Percentiles rank a stretch among this genome's conserved stretches.
Evolutionary conservation across 2,797 vertebrate genomes (phyloP).

Genomic region (Dendrocincla tyrannina): DNA sequence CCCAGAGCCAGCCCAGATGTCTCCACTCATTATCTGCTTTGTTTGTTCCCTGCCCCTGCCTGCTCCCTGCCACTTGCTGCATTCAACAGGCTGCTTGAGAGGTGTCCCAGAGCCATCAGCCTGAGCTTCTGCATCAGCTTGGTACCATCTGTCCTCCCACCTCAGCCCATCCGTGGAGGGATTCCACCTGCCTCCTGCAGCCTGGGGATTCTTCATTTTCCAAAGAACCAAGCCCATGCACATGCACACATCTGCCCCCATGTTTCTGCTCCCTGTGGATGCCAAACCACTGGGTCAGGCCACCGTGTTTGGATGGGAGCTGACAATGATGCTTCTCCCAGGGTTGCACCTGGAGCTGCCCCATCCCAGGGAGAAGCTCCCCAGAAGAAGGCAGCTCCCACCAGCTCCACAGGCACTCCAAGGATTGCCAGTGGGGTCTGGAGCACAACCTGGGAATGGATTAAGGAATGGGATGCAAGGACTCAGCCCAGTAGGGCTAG

Average conservation of each 20-base stretch:
- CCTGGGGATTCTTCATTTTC: neutral
- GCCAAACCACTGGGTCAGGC: neutral
- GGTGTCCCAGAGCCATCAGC: neutral
- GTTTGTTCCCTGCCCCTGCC: neutral
- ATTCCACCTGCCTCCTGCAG: neutral
- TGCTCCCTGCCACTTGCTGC: neutral
- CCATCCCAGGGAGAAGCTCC: neutral
- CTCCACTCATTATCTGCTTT: neutral
- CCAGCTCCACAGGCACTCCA: accelerated
- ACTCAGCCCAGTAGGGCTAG: neutral
- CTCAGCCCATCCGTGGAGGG: neutral
- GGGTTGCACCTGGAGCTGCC: neutral
- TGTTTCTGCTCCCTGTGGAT: neutral
- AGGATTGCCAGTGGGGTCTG: neutral
- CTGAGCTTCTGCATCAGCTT: neutral
- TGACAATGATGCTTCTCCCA: neutral
- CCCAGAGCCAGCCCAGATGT: neutral
- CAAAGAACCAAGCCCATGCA: neutral
- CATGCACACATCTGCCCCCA: accelerated
- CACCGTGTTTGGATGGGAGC: neutral
- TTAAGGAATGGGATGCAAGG: neutral
- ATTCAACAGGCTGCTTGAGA: neutral
- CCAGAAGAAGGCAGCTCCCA: neutral
- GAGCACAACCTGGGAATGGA: neutral
- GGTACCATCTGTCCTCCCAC: neutral